Percentiles rank a stretch among this genome's conserved stretches.
Evolutionary conservation across 2,888 invertebrate species (phyloP).

Genomic region (Octodonta nipae): DNA sequence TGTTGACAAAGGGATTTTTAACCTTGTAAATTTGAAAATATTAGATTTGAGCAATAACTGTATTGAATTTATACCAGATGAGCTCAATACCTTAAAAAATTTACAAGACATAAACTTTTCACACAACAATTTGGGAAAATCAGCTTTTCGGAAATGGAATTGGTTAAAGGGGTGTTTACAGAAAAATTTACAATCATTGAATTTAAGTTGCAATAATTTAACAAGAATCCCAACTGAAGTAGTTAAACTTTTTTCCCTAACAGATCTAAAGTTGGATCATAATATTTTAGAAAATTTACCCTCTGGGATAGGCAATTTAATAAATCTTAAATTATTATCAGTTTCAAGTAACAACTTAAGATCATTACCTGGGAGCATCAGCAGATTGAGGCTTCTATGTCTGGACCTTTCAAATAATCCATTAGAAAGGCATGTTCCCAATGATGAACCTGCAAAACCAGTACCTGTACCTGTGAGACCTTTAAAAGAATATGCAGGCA

Average conservation of each 20-base stretch:
- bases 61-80: slow-evolving; percentile 54
- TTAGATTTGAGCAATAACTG: slow-evolving; percentile 60
- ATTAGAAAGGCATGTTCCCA: slow-evolving; percentile 29
- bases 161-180: slow-evolving; percentile 49
- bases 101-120: slow-evolving; percentile 50
- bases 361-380: slow-evolving; percentile 47
- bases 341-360: slow-evolving; percentile 42
- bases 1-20: slow-evolving; percentile 56
- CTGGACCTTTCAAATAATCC: slow-evolving; percentile 47
- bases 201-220: slow-evolving; percentile 51
- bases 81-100: slow-evolving; percentile 49
- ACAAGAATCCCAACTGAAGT: slow-evolving; percentile 46
- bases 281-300: slow-evolving; percentile 50
- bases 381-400: slow-evolving; percentile 39
- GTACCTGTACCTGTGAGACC: slow-evolving; percentile 35
- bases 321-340: slow-evolving; percentile 40
- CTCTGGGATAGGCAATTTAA: slow-evolving; percentile 49
- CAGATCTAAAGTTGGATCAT: slow-evolving; percentile 49
- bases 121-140: slow-evolving; percentile 49
- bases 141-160: slow-evolving; percentile 44
- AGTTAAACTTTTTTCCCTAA: slow-evolving; percentile 47
- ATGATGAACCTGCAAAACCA: slow-evolving; percentile 13
- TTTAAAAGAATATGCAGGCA: slow-evolving; percentile 44
- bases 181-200: slow-evolving; percentile 44
- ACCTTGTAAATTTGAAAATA: slow-evolving; percentile 48